phyloP scores from a whole-genome alignment of 2,888 invertebrate genomes.

The Phlogophora meticulosa region DNA sequence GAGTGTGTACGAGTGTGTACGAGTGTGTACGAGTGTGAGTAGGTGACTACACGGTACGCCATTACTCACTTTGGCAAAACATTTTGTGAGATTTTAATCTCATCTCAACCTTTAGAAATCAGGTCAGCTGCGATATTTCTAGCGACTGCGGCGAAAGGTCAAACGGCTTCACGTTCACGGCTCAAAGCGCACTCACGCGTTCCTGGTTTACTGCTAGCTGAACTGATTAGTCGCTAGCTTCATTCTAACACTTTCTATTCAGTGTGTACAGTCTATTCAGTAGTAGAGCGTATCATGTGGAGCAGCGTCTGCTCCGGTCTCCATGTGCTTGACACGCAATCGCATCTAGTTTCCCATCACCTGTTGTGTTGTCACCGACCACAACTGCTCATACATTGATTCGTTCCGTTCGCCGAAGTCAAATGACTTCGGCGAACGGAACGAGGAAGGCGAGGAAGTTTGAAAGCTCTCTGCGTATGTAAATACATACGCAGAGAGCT shows the following conservation, averaged over 20 bases:
- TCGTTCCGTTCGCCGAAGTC: too few relatives aligned
- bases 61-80: conserved; percentile 6
- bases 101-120: conserved; percentile 1
- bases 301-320: background rate
- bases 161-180: background rate
- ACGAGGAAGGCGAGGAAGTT: too few relatives aligned
- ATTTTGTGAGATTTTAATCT: background rate
- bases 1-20: too few relatives aligned
- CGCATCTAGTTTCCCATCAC: background rate
- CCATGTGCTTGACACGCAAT: background rate
- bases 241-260: background rate
- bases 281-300: background rate
- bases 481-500: conserved; percentile 11
- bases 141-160: background rate
- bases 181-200: background rate
- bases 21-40: too few relatives aligned
- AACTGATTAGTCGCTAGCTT: background rate
- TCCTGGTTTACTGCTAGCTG: background rate
- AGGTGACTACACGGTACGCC: background rate
- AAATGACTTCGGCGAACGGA: too few relatives aligned
- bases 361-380: conserved; percentile 10
- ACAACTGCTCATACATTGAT: background rate
- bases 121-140: conserved; percentile 9
- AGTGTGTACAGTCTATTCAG: background rate
- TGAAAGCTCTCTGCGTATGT: background rate